Evolutionary conservation across 2,888 invertebrate species (phyloP), one percentile per base, ranked within the genome.

Genomic region (Aspidapion aeneum): DNA sequence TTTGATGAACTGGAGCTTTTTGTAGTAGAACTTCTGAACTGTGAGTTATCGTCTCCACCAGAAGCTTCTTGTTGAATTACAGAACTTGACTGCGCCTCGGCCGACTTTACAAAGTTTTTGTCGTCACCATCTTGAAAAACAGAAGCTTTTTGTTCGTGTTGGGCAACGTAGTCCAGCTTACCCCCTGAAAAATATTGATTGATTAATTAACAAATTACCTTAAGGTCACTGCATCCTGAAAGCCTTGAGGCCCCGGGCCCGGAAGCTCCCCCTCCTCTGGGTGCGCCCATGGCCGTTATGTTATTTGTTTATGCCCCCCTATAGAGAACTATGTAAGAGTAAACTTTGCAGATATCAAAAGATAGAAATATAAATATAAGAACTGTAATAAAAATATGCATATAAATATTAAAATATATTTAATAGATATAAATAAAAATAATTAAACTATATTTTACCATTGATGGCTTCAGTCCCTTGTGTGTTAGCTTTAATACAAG

Each of bases 101-200:
- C 79, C 54, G 82, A 77, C 72, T 82, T 82, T 1, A 80, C 79
- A 70, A 78, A 85, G 71, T 84, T 85, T 64, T 81, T 81, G 57
- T 83, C 84, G 64, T 85, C 84, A 7, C 84, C 84, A 70, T 84
- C 81, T 68, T 80, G 79, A 59, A 78, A 82, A 21, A 81, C 81
- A 52, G 85, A 84, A 51, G 85, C 83, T 62, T 82, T 81, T 71
- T 87, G 86, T 70, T 85, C 84, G 72, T 87, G 87, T 67, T 84
- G 82, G 2, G 88, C 89, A 21, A 85, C 83, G 72, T 87, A 90
- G 69, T 86, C 84, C 0, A 87, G 83, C 62, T 81, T 81, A n/a
- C 89, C 89, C 17, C 86, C 58, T 22, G 16, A 3, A n/a, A 52
- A 48, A 48, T n/a, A 48, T n/a, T 48, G 49, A n/a, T n/a, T n/a